These are phyloP conservation scores for Apogon hyalosoma DNA, from an alignment of 2,797 vertebrate genomes.

Conservation along the genomic window DNA sequence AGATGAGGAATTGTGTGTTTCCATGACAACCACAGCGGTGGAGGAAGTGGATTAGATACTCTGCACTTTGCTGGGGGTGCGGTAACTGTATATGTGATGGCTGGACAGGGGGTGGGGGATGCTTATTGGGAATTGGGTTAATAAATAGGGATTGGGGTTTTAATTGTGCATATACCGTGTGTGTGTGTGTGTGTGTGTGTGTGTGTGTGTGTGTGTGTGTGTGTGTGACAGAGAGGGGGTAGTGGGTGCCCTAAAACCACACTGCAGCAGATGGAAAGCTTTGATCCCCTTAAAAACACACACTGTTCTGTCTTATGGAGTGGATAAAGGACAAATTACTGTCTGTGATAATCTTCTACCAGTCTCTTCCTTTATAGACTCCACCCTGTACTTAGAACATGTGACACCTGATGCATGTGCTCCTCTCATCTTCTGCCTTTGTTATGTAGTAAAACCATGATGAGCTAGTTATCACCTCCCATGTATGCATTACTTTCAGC, in stretches of 20 bases:
- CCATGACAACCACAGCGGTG: conserved; percentile 76
- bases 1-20: conserved; percentile 68
- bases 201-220: conserved; percentile 1
- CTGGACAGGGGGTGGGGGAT: conserved; percentile 34
- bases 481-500: no score
- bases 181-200: conserved; percentile 1
- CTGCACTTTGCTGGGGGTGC: conserved; percentile 53
- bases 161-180: no score
- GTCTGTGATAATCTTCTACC: not conserved
- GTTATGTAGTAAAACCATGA: conserved; percentile 12
- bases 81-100: conserved; percentile 31
- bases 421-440: conserved; percentile 12
- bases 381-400: conserved; percentile 19
- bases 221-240: conserved; percentile 31
- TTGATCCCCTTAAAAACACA: conserved; percentile 51
- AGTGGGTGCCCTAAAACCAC: conserved; percentile 59
- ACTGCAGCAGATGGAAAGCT: conserved; percentile 68
- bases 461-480: conserved; percentile 11
- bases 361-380: conserved; percentile 2
- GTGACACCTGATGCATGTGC: not conserved
- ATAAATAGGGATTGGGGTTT: conserved; percentile 56
- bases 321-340: conserved; percentile 11
- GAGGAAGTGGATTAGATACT: conserved; percentile 70
- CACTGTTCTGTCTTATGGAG: conserved; percentile 23
- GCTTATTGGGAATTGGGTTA: conserved; percentile 37